Percentiles rank a stretch among this genome's conserved stretches.
Conservation (phyloP, 1,140 invertebrate species). For the Zaprionus nigranus region DNA sequence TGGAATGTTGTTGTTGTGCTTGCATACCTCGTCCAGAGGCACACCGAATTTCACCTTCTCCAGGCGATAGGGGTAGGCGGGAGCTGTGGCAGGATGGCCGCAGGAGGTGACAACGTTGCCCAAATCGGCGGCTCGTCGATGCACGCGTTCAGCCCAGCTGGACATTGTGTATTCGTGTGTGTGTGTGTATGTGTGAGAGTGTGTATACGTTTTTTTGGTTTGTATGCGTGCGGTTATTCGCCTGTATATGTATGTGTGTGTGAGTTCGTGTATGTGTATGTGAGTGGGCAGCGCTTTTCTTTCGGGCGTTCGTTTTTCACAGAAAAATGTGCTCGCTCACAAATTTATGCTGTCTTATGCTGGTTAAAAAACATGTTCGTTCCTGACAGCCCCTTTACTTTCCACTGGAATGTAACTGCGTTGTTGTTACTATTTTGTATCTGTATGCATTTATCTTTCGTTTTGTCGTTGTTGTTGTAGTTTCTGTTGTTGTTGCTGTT, state of each 20-base stretch:
- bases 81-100: conserved; percentile 88
- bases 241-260: conserved; percentile 31
- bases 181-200: conserved; percentile 3
- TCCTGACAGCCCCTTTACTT: conserved; percentile 42
- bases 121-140: conserved; percentile 93
- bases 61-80: conserved; percentile 90
- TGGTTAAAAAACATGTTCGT: conserved; percentile 68
- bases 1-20: conserved; percentile 96
- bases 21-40: conserved; percentile 94
- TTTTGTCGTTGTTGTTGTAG: conserved; percentile 46
- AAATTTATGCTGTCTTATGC: conserved; percentile 76
- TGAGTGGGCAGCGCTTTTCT: conserved; percentile 53
- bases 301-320: conserved; percentile 64
- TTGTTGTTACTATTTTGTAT: conserved; percentile 47
- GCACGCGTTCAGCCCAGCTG: conserved; percentile 95
- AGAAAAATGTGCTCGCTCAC: conserved; percentile 72
- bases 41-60: conserved; percentile 98
- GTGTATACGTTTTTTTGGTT: conserved; percentile 19
- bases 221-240: conserved; percentile 39
- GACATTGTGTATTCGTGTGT: conserved; percentile 87
- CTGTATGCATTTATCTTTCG: conserved; percentile 59
- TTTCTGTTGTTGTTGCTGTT: conserved; percentile 30
- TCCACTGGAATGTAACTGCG: conserved; percentile 67
- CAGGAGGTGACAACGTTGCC: conserved; percentile 95
- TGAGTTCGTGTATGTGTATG: conserved; percentile 31